These are phyloP conservation scores for Drosophila ambigua DNA, from an alignment of 1,140 invertebrate species.

Conservation along the genomic window DNA sequence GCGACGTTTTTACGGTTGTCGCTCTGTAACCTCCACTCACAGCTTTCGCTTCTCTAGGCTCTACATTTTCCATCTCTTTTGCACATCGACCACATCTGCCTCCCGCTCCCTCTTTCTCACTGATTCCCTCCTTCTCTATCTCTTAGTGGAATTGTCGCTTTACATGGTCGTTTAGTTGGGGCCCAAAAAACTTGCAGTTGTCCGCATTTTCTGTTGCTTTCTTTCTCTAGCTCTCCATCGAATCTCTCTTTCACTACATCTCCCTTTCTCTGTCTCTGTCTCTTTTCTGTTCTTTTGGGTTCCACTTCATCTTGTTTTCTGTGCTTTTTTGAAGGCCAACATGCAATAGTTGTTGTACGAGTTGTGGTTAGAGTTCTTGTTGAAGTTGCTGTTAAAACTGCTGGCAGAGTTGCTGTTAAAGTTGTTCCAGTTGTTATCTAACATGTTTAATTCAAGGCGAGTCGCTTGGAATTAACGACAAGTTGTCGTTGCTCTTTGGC, in stretches of 20 bases:
- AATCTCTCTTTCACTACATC: background rate
- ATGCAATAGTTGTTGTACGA: constrained; percentile 25
- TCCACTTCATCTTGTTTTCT: constrained; percentile 43
- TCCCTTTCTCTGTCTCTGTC: constrained; percentile 2
- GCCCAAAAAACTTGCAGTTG: constrained; percentile 65
- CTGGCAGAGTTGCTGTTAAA: constrained; percentile 8
- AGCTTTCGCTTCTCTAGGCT: too few species aligned
- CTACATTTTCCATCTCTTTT: too few species aligned
- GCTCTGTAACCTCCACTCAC: constrained; percentile 24
- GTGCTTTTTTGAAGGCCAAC: constrained; percentile 35
- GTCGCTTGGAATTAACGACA: constrained; percentile 68
- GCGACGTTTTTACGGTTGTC: constrained; percentile 64
- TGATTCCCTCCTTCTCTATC: constrained; percentile 1
- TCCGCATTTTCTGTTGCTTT: constrained; percentile 34
- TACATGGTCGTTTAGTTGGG: constrained; percentile 63
- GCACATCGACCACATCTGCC: too few species aligned
- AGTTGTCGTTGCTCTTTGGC: constrained; percentile 25
- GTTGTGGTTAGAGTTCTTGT: constrained; percentile 15
- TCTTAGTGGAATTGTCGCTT: constrained; percentile 36
- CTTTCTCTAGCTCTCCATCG: constrained; percentile 4
- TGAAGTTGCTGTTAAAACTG: constrained; percentile 13
- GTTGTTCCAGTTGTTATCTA: constrained; percentile 69
- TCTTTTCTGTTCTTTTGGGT: constrained; percentile 41
- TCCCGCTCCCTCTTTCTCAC: constrained; percentile 1
- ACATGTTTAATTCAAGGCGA: constrained; percentile 80